Evolutionary conservation across 2,888 invertebrate species (phyloP), one percentile per base, ranked within the genome.

Genomic region (Petrophora chlorosata): DNA sequence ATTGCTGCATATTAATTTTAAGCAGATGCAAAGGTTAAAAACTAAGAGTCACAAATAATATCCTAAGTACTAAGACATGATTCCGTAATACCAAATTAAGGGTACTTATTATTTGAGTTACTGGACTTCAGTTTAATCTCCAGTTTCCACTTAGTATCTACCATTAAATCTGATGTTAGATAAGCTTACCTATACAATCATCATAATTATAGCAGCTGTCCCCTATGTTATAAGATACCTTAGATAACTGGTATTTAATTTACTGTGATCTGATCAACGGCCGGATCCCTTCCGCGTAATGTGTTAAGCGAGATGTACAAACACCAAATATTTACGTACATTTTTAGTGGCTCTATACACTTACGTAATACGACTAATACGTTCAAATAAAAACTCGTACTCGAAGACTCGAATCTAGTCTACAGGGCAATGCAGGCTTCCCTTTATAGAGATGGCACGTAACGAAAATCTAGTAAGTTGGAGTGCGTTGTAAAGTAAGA

Each of bases 201-300:
- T 51, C 47, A 59, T 59, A 57, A 62, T 59, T 58, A 60, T 51
- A 46, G 56, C 48, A 46, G 56, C 48, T 53, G 55, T 56, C 53
- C 46, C 48, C 45, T 48, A 59, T 54, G 55, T 53, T 48, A 57
- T 59, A 50, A 42, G 56, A 53, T 46, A 25, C 42, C 7, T n/a
- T n/a, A n/a, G n/a, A n/a, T n/a, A n/a, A n/a, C 40, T 42, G 55
- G 59, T 61, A 56, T n/a, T n/a, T n/a, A 62, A 58, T 59, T 57
- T 47, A 51, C 46, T 47, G 46, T 63, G 63, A 63, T 60, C 63
- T 52, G 56, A 65, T 63, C 55, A 61, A 58, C 46, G 55, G 50
- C 25, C 43, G 42, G 53, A 53, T 51, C 56, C 46, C 36, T 35
- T 54, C 52, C 53, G 48, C 53, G 53, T 64, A 58, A 53, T 48